Percentiles rank a stretch among this genome's conserved stretches.
Evolutionary conservation across 2,888 invertebrate genomes (phyloP).

Genomic region (Artemia sinica): DNA sequence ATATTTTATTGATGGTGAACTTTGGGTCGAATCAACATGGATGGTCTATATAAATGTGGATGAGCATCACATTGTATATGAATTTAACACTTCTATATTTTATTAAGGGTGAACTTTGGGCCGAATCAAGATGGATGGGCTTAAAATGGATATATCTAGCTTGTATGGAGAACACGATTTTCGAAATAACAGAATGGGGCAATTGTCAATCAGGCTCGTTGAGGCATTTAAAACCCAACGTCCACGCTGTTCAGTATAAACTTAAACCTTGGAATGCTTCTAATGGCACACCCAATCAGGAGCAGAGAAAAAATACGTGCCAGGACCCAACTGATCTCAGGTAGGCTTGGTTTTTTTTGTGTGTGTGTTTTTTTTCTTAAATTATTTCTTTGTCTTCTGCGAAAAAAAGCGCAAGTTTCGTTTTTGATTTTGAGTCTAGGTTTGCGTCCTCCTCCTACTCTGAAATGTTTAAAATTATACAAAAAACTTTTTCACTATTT

Average conservation of each 20-base stretch:
- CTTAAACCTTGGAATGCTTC: slow-evolving; percentile 13
- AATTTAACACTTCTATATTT: slow-evolving; percentile 18
- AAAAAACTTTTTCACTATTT: too few species aligned
- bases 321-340: slow-evolving; percentile 11
- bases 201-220: slow-evolving; percentile 48
- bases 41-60: too few species aligned
- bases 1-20: too few species aligned
- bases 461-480: too few species aligned
- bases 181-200: slow-evolving; percentile 93
- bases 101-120: slow-evolving; percentile 79
- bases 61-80: not conserved
- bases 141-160: slow-evolving; percentile 87
- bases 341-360: not conserved
- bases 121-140: slow-evolving; percentile 63
- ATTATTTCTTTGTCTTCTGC: too few species aligned
- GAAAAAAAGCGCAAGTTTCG: too few species aligned
- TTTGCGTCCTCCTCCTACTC: too few species aligned
- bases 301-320: slow-evolving; percentile 11
- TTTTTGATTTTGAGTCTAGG: too few species aligned
- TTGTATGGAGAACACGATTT: slow-evolving; percentile 86
- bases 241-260: slow-evolving; percentile 9
- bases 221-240: slow-evolving; percentile 8
- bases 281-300: not conserved
- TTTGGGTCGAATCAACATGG: too few species aligned
- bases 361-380: too few species aligned